Evolutionary conservation across 2,113 vertebrate genomes (phyloP).

Genomic region (Otocyon megalotis): DNA sequence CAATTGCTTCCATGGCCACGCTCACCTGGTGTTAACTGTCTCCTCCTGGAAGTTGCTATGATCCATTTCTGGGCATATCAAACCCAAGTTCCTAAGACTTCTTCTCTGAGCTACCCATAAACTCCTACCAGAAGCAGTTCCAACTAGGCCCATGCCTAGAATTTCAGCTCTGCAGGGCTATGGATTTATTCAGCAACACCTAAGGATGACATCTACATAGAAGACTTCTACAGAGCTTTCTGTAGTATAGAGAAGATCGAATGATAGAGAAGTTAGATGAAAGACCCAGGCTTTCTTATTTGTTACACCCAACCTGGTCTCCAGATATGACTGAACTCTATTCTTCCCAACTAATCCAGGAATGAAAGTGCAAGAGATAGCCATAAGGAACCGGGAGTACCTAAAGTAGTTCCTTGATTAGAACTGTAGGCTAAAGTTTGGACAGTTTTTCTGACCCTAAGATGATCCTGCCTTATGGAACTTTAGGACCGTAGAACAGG

Average conservation of each 20-base stretch:
- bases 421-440: not conserved
- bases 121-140: not conserved
- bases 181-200: not conserved
- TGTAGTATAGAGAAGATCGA: not conserved
- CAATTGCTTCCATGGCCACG: not conserved
- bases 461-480: not conserved
- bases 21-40: not conserved
- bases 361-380: not conserved
- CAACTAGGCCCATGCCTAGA: not conserved
- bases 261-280: not conserved
- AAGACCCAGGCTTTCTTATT: not conserved
- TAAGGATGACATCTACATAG: not conserved
- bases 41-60: conserved; percentile 16
- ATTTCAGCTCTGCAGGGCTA: not conserved
- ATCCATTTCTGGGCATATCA: not conserved
- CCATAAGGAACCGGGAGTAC: not conserved
- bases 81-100: conserved; percentile 28
- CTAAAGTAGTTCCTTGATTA: conserved; percentile 6
- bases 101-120: not conserved
- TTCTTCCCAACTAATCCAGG: not conserved
- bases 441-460: conserved; percentile 29
- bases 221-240: conserved; percentile 6
- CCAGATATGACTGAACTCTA: not conserved
- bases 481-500: not conserved
- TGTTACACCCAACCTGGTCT: not conserved